Evolutionary conservation across 2,888 invertebrate species (phyloP).

Genomic region (Drosophila ustulata): DNA sequence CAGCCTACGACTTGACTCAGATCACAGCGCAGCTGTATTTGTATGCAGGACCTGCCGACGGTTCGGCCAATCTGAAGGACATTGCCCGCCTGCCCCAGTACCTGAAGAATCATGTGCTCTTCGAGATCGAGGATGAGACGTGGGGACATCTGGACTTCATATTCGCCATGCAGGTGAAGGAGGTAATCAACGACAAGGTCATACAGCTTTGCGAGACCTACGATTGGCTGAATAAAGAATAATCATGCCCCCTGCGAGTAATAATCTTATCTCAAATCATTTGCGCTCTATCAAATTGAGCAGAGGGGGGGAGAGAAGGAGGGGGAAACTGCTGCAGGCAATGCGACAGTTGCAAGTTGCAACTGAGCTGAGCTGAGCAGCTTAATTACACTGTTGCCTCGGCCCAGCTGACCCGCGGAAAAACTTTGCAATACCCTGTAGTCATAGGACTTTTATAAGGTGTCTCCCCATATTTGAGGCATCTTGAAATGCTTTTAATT

Average conservation of each 20-base stretch:
- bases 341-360: conserved; percentile 15
- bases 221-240: conserved; percentile 47
- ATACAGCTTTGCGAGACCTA: conserved; percentile 58
- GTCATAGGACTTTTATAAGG: neutral
- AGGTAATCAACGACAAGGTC: conserved; percentile 70
- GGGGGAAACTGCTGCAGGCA: neutral
- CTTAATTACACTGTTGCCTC: conserved; percentile 38
- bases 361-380: neutral
- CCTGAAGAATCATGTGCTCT: conserved; percentile 55
- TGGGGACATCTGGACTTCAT: conserved; percentile 82
- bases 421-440: conserved; percentile 33
- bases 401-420: neutral
- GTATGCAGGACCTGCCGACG: conserved; percentile 71
- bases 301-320: neutral
- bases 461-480: neutral
- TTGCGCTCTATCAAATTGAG: conserved; percentile 3
- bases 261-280: conserved; percentile 47
- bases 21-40: conserved; percentile 69
- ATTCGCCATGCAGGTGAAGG: conserved; percentile 73
- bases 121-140: conserved; percentile 67
- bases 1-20: conserved; percentile 68
- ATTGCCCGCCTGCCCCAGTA: conserved; percentile 55
- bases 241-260: neutral
- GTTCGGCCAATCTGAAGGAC: conserved; percentile 68
- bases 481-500: too few relatives aligned